A percentile compares a stretch with the other conserved stretches of the same genome.
Conservation (phyloP, 2,797 vertebrate species). For the Mionectes olivaceus region DNA sequence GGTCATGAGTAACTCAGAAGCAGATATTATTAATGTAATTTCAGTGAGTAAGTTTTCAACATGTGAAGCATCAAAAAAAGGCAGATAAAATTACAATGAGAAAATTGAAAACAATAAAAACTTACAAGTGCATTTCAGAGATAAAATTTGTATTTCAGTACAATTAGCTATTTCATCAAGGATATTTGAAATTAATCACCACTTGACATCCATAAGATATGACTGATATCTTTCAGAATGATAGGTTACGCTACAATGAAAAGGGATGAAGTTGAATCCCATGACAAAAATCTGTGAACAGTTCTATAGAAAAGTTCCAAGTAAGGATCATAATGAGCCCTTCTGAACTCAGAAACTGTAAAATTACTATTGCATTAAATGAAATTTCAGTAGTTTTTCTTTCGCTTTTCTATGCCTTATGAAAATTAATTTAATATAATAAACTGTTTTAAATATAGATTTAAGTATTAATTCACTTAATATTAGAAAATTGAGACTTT, state of each 20-base stretch:
- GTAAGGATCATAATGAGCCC: not conserved
- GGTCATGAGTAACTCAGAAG: not conserved
- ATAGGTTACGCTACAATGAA: not conserved
- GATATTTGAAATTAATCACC: not conserved
- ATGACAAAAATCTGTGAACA: not conserved
- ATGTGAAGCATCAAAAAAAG: not conserved
- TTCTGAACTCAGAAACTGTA: not conserved
- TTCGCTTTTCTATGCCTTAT: not conserved
- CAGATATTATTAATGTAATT: not conserved
- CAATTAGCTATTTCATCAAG: not conserved
- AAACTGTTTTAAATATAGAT: not conserved
- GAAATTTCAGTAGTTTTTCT: not conserved
- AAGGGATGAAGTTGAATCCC: not conserved
- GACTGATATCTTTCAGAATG: not conserved
- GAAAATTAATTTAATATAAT: not conserved
- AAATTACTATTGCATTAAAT: not conserved
- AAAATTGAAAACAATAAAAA: not conserved
- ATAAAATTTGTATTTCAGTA: not conserved
- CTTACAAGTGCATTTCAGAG: not conserved
- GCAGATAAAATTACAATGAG: not conserved
- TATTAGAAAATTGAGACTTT: not conserved
- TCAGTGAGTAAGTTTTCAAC: not conserved
- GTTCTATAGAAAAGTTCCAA: not conserved
- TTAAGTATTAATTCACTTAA: not conserved
- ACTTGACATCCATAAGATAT: not conserved